Percentiles rank a stretch among this genome's conserved stretches.
Evolutionary conservation across 2,797 vertebrate genomes (phyloP).

Genomic region (Dromococcyx pavoninus): DNA sequence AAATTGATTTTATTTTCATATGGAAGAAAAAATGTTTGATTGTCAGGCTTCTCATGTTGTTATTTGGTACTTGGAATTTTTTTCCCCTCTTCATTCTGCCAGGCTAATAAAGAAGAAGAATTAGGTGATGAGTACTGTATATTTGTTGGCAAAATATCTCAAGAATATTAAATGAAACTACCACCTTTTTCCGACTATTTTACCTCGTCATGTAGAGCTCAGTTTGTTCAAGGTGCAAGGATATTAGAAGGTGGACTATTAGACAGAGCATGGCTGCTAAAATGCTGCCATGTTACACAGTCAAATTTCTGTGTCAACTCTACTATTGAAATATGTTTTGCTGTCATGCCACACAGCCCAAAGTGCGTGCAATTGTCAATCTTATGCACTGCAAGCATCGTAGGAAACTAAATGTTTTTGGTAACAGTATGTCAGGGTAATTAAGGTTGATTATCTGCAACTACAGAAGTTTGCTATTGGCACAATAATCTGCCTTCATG

Average conservation of each 20-base stretch:
- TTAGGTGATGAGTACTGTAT: not conserved
- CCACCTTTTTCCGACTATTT: not conserved
- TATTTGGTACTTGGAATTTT: not conserved
- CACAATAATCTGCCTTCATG: conserved; percentile 13
- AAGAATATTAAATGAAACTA: conserved; percentile 18
- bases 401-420: conserved; percentile 12
- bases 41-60: not conserved
- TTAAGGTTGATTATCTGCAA: conserved; percentile 47
- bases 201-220: not conserved
- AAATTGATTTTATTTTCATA: not conserved
- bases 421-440: not conserved
- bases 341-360: not conserved
- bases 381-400: not conserved
- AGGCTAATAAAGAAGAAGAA: conserved; percentile 15
- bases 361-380: not conserved
- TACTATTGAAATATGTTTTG: not conserved
- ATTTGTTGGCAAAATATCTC: conserved; percentile 4
- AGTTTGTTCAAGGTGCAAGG: not conserved
- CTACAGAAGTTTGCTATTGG: conserved; percentile 6
- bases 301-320: not conserved
- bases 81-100: not conserved
- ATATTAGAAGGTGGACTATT: not conserved
- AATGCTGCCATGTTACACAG: not conserved
- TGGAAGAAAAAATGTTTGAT: not conserved
- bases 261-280: not conserved